Evolutionary conservation across 2,797 vertebrate species (phyloP), one percentile per base, ranked within the genome.

Genomic region (Psittacula derbiana): DNA sequence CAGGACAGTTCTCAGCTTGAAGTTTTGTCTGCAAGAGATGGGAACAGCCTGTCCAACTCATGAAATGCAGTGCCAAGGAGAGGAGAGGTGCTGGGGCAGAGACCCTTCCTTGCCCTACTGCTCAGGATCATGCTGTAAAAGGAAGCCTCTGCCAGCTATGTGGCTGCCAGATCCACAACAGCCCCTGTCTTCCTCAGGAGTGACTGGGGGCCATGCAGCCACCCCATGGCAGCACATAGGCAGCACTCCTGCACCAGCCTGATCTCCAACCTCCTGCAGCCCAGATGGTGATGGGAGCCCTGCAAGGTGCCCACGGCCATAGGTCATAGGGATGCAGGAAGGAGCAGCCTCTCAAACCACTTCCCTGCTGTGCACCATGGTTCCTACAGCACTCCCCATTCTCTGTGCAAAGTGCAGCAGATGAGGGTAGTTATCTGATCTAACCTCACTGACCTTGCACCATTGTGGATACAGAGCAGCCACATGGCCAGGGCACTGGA

Each of bases 251-350:
- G n/a, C 14, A 3, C 17, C 67, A 65, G 19, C 8, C 5, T 3
- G 24, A 58, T 2, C 17, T 57, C 15, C 52, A 80, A 1, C 5
- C 10, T 65, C 20, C 27, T 3, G 2, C 19, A 74, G 46, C 20
- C 21, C 31, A 36, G n/a, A 62, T 5, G 27, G 40, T 0, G 0
- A 12, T 28, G 21, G 24, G 27, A 88, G 21, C 8, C 50, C 40
- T 1, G 0, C 1, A 5, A 41, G 30, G 19, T n/a, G n/a, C 27
- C 44, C 1, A 1, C 1, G 1, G 73, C 10, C 25, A 27, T 30
- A 52, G 30, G 25, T 10, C 2, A 36, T 36, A 0, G 7, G 67
- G 38, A 31, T 28, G 8, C 6, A 76, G 50, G 71, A 72, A 88
- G 53, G 12, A 75, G n/a, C 16, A 66, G 43, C 18, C 11, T 53